Conservation (phyloP, 2,888 invertebrate species). For the Dioctria rufipes region DNA sequence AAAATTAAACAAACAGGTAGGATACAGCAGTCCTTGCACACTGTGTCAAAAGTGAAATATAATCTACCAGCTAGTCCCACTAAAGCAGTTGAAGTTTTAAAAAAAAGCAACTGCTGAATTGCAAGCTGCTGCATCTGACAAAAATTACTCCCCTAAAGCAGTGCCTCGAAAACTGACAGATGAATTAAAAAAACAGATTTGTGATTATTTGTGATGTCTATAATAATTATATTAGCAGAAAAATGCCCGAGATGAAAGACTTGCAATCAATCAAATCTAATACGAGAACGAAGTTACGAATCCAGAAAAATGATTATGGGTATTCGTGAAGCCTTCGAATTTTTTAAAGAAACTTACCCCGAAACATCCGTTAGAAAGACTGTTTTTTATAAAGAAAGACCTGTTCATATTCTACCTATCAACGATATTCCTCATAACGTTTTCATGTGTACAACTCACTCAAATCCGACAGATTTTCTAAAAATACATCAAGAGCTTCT, state of each 20-base stretch:
- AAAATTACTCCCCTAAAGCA: neutral
- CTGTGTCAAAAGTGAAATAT: no score
- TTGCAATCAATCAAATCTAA: constrained; percentile 33
- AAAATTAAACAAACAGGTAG: no score
- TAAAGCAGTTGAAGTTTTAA: neutral
- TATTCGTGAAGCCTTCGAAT: constrained; percentile 47
- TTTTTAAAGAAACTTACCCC: constrained; percentile 28
- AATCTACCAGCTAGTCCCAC: no score
- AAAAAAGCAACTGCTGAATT: no score
- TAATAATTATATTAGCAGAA: constrained; percentile 38
- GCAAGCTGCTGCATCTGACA: no score
- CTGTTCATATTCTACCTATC: constrained; percentile 36
- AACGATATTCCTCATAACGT: constrained; percentile 25
- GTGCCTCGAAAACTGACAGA: constrained; percentile 29
- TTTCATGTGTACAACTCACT: no score
- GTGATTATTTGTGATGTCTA: constrained; percentile 5
- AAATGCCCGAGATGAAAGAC: constrained; percentile 43
- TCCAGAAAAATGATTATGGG: constrained; percentile 52
- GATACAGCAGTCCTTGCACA: no score
- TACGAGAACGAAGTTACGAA: constrained; percentile 21
- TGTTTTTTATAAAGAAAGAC: constrained; percentile 21
- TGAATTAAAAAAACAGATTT: constrained; percentile 37
- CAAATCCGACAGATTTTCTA: constrained; percentile 19
- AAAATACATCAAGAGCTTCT: constrained; percentile 34
- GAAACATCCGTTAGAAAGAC: constrained; percentile 41